Conservation (phyloP, 2,888 invertebrate species). For the Aporophyla lueneburgensis region DNA sequence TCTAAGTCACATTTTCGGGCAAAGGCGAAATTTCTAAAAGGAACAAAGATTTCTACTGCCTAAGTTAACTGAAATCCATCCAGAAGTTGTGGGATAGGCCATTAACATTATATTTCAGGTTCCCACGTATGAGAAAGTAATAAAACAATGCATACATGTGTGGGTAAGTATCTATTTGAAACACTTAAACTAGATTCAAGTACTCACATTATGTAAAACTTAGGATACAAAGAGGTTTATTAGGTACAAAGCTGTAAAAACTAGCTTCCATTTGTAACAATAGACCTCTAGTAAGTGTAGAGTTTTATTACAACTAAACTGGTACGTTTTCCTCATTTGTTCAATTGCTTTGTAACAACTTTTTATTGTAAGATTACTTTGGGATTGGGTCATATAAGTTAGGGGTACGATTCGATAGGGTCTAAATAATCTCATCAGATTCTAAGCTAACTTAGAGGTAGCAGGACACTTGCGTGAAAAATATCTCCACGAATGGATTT, state of each 20-base stretch:
- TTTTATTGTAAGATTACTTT: not conserved
- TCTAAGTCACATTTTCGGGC: too few relatives aligned
- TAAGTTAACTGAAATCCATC: conserved; percentile 2
- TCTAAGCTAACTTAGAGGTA: too few relatives aligned
- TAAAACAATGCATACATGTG: conserved; percentile 31
- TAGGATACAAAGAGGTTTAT: conserved; percentile 46
- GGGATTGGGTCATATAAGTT: too few relatives aligned
- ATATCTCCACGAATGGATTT: too few relatives aligned
- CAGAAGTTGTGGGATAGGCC: too few relatives aligned
- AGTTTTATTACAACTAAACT: conserved; percentile 27
- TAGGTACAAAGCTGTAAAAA: conserved; percentile 32
- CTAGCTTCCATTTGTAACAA: conserved; percentile 21
- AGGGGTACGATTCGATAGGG: too few relatives aligned
- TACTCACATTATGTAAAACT: conserved; percentile 38
- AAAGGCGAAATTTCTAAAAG: too few relatives aligned
- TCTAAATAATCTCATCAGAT: too few relatives aligned
- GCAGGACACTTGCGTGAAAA: too few relatives aligned
- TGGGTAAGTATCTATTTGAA: conserved; percentile 1
- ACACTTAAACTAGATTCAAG: conserved; percentile 25
- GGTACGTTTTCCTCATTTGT: conserved; percentile 30
- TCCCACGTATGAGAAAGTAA: conserved; percentile 1
- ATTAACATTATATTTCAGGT: conserved; percentile 30
- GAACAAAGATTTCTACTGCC: too few relatives aligned
- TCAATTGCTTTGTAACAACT: not conserved
- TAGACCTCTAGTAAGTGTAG: conserved; percentile 5